Conservation (phyloP, 2,888 invertebrate genomes). For the Aromia moschata region DNA sequence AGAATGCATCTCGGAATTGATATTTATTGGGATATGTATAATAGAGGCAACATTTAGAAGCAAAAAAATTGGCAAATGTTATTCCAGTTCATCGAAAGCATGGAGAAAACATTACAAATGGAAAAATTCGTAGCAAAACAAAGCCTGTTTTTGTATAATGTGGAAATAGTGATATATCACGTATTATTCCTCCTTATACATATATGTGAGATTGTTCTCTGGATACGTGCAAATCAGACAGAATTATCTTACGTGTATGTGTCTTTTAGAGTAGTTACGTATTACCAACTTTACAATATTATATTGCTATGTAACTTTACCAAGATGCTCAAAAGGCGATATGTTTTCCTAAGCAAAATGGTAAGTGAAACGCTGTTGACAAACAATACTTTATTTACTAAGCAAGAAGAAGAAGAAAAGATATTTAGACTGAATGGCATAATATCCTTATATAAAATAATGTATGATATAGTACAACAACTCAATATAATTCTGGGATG, state of each 20-base stretch:
- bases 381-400: not conserved
- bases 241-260: not conserved
- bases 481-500: conserved; percentile 29
- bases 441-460: conserved; percentile 14
- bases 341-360: conserved; percentile 17
- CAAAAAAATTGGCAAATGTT: conserved; percentile 4
- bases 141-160: not conserved
- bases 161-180: conserved; percentile 3
- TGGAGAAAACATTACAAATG: conserved; percentile 2
- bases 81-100: not conserved
- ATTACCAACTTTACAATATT: conserved; percentile 24
- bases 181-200: not conserved
- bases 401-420: not conserved
- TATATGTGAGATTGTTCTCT: conserved; percentile 2
- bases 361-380: not conserved
- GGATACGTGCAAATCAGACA: not conserved
- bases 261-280: conserved; percentile 17
- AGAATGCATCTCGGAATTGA: conserved; percentile 1
- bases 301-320: conserved; percentile 16
- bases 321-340: conserved; percentile 11
- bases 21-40: not conserved
- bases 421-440: conserved; percentile 11
- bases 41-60: not conserved
- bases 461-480: conserved; percentile 11
- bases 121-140: not conserved